Evolutionary conservation across 2,888 invertebrate genomes (phyloP), one percentile per base, ranked within the genome.

Genomic region (Megastigmus dorsalis): DNA sequence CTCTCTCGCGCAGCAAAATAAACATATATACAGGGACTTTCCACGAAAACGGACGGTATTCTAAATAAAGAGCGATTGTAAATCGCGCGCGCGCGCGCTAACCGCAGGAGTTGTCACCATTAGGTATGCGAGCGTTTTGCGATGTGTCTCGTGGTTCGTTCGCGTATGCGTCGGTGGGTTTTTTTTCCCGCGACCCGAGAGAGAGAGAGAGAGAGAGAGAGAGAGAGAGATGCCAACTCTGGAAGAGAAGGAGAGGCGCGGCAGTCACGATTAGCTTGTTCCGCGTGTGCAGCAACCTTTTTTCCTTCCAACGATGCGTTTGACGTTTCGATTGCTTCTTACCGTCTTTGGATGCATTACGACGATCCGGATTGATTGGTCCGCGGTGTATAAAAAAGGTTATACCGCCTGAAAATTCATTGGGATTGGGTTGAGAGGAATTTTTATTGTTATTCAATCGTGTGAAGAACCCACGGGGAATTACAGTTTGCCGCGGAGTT

Each of bases 241-340:
- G n/a, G n/a, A n/a, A n/a, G 18, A 13, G 30, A 1, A 23, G 7
- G 15, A 63, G 70, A 63, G 70, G 33, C 36, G 48, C 55, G 55
- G 48, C 55, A 45, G 33, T 45, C 45, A 9, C 54, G 62, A 62
- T 70, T 70, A 70, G 36, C 70, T 71, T 43, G 36, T 9, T n/a
- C 28, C 43, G 13, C 48, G 41, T 1, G 43, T 9, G 43, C 9
- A n/a, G n/a, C n/a, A n/a, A n/a, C 10, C 3, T 62, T 48, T 28
- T 55, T 26, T 3, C 33, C 50, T 41, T 41, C 59, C 18, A 13
- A 33, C 26, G 9, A 28, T 23, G 43, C 45, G 33, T 48, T 54
- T 52, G 63, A 54, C 70, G 45, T 48, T 63, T 48, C 70, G 55
- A 63, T 71, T 38, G 70, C 63, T 63, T 63, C 63, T 26, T 28